phyloP scores from a whole-genome alignment of 2,113 vertebrate genomes.

The Phrynosoma platyrhinos region DNA sequence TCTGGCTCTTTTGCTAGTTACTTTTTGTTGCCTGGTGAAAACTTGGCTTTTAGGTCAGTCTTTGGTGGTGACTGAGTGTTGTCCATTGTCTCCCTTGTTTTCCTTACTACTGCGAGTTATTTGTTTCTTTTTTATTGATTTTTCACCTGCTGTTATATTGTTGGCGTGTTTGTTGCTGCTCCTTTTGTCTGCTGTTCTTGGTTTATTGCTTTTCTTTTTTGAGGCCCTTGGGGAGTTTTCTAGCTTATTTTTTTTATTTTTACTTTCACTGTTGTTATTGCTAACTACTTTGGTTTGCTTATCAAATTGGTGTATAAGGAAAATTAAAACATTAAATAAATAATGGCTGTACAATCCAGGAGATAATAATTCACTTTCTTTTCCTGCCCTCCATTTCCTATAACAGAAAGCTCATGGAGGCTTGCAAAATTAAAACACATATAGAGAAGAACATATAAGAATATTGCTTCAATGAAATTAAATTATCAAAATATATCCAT shows the following conservation, averaged over 20 bases:
- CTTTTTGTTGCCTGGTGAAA: background rate
- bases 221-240: background rate
- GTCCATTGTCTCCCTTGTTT: too few relatives aligned
- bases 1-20: background rate
- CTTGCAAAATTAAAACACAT: too few relatives aligned
- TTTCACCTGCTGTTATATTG: background rate
- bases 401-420: too few relatives aligned
- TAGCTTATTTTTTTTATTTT: background rate
- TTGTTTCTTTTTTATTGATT: background rate
- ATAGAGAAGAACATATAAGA: too few relatives aligned
- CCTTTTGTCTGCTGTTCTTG: background rate
- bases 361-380: too few relatives aligned
- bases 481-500: too few relatives aligned
- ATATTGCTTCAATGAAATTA: too few relatives aligned
- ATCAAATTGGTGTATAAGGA: too few relatives aligned
- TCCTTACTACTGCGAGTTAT: background rate
- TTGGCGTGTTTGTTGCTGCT: background rate
- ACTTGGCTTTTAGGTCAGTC: background rate
- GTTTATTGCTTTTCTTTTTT: background rate
- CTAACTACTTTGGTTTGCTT: background rate
- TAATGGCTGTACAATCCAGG: too few relatives aligned
- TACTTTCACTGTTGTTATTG: too few relatives aligned
- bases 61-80: background rate
- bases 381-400: too few relatives aligned
- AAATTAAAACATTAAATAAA: too few relatives aligned